Evolutionary conservation across 2,113 vertebrate species (phyloP).

Genomic region (Phrynocephalus versicolor): DNA sequence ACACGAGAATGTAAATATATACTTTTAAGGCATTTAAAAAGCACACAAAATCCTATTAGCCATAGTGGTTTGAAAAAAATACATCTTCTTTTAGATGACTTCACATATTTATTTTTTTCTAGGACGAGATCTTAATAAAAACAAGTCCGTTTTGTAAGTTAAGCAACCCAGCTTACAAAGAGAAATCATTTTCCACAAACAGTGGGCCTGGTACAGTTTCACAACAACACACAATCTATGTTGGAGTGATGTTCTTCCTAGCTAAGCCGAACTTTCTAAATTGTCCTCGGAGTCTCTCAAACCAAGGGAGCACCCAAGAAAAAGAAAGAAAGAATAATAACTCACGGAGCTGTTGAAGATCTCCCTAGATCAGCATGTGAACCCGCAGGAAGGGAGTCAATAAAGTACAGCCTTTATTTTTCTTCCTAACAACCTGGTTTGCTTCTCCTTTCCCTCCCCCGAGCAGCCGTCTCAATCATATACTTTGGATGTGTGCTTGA

Average conservation of each 20-base stretch:
- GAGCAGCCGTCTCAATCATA: conserved; percentile 76
- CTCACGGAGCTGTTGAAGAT: conserved; percentile 67
- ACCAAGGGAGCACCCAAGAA: conserved; percentile 60
- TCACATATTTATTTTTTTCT: neutral
- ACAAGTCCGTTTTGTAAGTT: neutral
- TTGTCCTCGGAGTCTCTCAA: conserved; percentile 45
- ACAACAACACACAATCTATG: conserved; percentile 15
- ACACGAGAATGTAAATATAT: neutral
- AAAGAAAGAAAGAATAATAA: conserved; percentile 59
- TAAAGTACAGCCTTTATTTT: conserved; percentile 76
- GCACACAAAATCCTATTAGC: neutral
- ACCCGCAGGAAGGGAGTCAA: conserved; percentile 74
- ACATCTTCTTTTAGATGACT: neutral
- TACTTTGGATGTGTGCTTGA: conserved; percentile 77
- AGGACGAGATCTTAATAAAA: conserved; percentile 23
- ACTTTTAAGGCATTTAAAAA: neutral
- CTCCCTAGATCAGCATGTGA: conserved; percentile 72
- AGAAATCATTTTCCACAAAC: conserved; percentile 20
- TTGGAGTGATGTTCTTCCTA: conserved; percentile 37
- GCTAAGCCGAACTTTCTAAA: conserved; percentile 40
- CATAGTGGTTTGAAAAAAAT: neutral
- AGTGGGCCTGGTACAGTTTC: conserved; percentile 17
- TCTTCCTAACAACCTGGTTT: conserved; percentile 76
- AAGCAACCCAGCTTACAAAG: neutral
- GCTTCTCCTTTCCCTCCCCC: conserved; percentile 73